A percentile compares a stretch with the other conserved stretches of the same genome.
Conservation (phyloP, 2,888 invertebrate genomes). For the Drosophila dives region DNA sequence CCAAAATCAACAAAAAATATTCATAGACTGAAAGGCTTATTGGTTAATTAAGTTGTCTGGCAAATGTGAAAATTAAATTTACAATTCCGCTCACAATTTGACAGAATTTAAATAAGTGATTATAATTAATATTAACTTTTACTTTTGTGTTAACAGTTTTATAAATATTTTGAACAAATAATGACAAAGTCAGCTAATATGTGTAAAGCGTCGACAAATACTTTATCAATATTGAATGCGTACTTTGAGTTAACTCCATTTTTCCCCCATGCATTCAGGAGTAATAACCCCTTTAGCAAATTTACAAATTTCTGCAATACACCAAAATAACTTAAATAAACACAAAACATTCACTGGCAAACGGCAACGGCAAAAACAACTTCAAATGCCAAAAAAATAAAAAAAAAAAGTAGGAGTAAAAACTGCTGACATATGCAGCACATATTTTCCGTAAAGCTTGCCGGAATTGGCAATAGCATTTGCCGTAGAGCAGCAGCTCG, state of each 20-base stretch:
- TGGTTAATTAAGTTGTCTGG: constrained; percentile 43
- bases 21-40: constrained; percentile 30
- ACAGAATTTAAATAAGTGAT: background rate
- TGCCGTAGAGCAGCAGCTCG: constrained; percentile 35
- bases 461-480: constrained; percentile 43
- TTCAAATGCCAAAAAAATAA: constrained; percentile 55
- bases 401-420: constrained; percentile 25
- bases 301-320: constrained; percentile 79
- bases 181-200: constrained; percentile 6
- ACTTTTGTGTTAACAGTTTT: too few species aligned
- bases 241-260: background rate
- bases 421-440: constrained; percentile 76
- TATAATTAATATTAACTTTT: background rate
- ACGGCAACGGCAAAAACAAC: constrained; percentile 49
- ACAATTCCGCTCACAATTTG: background rate
- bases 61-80: constrained; percentile 22
- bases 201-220: background rate
- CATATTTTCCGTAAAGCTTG: constrained; percentile 37
- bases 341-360: constrained; percentile 60
- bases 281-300: constrained; percentile 65
- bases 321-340: constrained; percentile 76
- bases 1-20: constrained; percentile 7
- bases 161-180: background rate
- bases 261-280: constrained; percentile 7
- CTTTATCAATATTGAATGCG: constrained; percentile 50